phyloP scores from a whole-genome alignment of 1,140 invertebrate genomes.

The Apis mellifera region Amel_HAv3.1 CM009931.2:15521501-15522000 shows the following conservation, averaged over 20 bases:
- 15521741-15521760: conserved; percentile 67
- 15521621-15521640: not conserved
- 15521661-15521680: conserved; percentile 18
- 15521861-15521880: not conserved
- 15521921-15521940: too few species aligned
- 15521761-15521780: conserved; percentile 77
- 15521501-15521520: too few species aligned
- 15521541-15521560: too few species aligned
- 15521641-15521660: conserved; percentile 15
- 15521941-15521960: too few species aligned
- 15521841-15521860: not conserved
- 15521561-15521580: not conserved
- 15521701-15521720: conserved; percentile 61
- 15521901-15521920: too few species aligned
- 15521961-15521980: too few species aligned
- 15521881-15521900: too few species aligned
- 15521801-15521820: conserved; percentile 50
- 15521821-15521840: conserved; percentile 6
- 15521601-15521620: not conserved
- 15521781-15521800: conserved; percentile 68
- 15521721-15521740: conserved; percentile 67
- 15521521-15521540: too few species aligned
- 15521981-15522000: too few species aligned
- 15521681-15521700: conserved; percentile 51
- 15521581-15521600: not conserved